Percentiles rank a stretch among this genome's conserved stretches.
Conservation (phyloP, 2,113 vertebrate genomes). For the Neofelis nebulosa region DNA sequence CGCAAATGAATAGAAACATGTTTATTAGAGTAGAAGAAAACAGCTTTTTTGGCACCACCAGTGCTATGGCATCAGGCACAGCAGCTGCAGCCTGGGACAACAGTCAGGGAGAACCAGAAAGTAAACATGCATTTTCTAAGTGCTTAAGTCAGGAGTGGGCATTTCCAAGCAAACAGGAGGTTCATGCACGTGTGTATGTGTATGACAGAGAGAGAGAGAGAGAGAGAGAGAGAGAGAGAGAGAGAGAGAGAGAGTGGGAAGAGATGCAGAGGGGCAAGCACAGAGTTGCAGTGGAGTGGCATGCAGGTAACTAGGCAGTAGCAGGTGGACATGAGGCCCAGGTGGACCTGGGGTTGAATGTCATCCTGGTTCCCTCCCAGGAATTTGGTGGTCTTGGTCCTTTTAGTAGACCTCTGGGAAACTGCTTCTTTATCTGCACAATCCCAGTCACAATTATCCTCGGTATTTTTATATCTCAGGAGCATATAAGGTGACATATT, state of each 20-base stretch:
- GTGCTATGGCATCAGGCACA: not conserved
- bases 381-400: not conserved
- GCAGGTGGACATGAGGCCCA: too few relatives aligned
- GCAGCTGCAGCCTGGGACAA: constrained; percentile 45
- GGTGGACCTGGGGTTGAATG: not conserved
- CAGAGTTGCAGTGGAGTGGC: not conserved
- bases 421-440: not conserved
- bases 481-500: not conserved
- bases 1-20: constrained; percentile 46
- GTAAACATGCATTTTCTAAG: not conserved
- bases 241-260: not conserved
- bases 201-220: too few relatives aligned
- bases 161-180: not conserved
- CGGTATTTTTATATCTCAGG: not conserved
- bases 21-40: constrained; percentile 63
- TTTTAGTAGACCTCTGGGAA: not conserved
- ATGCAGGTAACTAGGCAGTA: not conserved
- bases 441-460: not conserved
- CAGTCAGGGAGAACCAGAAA: not conserved
- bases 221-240: too few relatives aligned
- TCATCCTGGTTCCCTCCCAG: not conserved
- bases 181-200: not conserved
- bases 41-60: constrained; percentile 55
- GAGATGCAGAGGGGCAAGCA: not conserved
- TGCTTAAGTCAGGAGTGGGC: not conserved